These are phyloP conservation scores for Aspidapion aeneum DNA, from an alignment of 2,888 invertebrate species.

Conservation along the genomic window DNA sequence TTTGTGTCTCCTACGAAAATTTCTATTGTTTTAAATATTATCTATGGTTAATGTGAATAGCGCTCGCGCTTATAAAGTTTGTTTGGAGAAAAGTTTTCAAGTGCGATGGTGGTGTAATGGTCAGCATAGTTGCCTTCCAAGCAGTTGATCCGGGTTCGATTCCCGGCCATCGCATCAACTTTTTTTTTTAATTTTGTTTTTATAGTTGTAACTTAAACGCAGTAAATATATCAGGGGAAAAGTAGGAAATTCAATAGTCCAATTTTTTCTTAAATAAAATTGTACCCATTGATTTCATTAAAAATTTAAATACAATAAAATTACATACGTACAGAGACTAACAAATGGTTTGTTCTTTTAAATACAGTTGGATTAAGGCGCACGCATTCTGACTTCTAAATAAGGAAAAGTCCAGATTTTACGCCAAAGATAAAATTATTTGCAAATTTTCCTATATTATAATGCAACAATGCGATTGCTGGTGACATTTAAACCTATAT, in stretches of 20 bases:
- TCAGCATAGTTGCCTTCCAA: conserved; percentile 52
- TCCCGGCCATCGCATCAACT: conserved; percentile 48
- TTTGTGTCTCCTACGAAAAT: too few species aligned
- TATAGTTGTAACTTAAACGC: too few species aligned
- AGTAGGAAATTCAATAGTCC: too few species aligned
- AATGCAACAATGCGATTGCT: background rate
- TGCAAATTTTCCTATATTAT: background rate
- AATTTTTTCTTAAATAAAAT: too few species aligned
- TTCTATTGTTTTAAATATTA: too few species aligned
- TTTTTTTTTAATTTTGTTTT: conserved; percentile 22
- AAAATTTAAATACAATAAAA: background rate
- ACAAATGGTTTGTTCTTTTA: background rate
- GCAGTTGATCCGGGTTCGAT: conserved; percentile 52
- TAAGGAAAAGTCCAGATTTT: background rate
- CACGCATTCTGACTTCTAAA: background rate
- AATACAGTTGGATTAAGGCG: too few species aligned
- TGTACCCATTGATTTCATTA: background rate
- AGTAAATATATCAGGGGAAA: too few species aligned
- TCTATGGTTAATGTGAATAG: too few species aligned
- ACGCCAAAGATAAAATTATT: background rate
- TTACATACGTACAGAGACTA: background rate
- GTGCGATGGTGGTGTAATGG: conserved; percentile 51
- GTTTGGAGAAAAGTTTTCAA: too few species aligned
- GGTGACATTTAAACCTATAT: too few species aligned
- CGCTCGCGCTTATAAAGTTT: too few species aligned